phyloP scores from a whole-genome alignment of 35 echinoderm and acorn worm genomes.

The Heliocidaris erythrogramma region DNA sequence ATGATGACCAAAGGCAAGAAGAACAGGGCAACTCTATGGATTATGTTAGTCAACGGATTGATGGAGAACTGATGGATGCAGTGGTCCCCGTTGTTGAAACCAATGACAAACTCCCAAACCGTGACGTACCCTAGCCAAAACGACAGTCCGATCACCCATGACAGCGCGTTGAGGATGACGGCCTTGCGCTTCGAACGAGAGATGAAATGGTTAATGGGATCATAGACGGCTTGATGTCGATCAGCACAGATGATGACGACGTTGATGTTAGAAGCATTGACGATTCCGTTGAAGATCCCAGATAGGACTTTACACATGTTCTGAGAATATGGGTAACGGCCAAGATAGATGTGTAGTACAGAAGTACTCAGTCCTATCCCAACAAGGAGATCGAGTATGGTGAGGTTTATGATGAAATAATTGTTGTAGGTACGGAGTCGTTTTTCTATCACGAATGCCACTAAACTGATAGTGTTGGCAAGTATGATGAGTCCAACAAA shows the following conservation, averaged over 20 bases:
- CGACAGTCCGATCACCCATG: slow-evolving; percentile 16
- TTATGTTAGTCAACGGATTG: not conserved
- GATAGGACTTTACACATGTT: not conserved
- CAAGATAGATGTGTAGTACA: not conserved
- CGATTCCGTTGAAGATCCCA: not conserved
- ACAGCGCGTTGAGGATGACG: not conserved
- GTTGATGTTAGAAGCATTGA: slow-evolving; percentile 17
- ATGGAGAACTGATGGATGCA: not conserved
- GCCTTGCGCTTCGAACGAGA: not conserved
- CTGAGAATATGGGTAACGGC: slow-evolving; percentile 23
- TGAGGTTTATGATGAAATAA: slow-evolving; percentile 50
- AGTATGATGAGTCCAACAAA: not conserved
- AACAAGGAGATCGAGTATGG: slow-evolving; percentile 3
- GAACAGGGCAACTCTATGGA: not conserved
- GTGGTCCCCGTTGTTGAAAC: not conserved
- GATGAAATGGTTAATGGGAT: slow-evolving; percentile 37
- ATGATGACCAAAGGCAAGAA: not conserved
- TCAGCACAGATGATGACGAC: slow-evolving; percentile 43
- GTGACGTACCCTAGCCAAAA: not conserved
- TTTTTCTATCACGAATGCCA: slow-evolving; percentile 30
- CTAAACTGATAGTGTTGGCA: not conserved
- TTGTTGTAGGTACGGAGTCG: slow-evolving; percentile 44
- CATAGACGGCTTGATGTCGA: slow-evolving; percentile 35
- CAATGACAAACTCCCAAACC: not conserved
- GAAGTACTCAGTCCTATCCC: slow-evolving; percentile 4